Evolutionary conservation across 2,797 vertebrate genomes (phyloP), one percentile per base, ranked within the genome.

Genomic region (Girardinus metallicus): DNA sequence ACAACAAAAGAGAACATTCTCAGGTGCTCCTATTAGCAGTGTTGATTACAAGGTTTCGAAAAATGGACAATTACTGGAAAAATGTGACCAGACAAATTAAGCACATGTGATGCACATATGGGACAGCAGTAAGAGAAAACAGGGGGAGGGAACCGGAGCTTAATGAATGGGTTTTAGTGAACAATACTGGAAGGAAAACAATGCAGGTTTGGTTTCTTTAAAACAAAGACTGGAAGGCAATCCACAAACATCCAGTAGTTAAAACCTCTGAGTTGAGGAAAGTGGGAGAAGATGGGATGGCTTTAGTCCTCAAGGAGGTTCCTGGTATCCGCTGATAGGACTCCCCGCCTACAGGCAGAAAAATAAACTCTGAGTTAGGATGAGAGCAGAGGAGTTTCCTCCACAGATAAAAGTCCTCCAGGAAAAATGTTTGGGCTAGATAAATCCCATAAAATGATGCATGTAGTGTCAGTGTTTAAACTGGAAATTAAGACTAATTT

Each of bases 241-340:
- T 34, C 78, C 73, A 71, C 76, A 89, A 81, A 83, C 77, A 86
- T 70, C 47, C 18, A 51, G 82, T 53, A 43, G 60, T 81, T 78
- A 73, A 71, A 23, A 87, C 79, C 66, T 77, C 79, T 85, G 82
- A 81, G 81, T 76, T 53, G 79, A 73, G 83, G 77, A 82, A 86
- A 80, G 82, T 85, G 87, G 83, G 78, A 85, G 79, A 75, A 78
- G 80, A 80, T 81, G 76, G 86, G 81, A 83, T 76, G 74, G 83
- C 72, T 82, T 79, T 57, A 70, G 82, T 85, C 88, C 87, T 95
- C 95, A 95, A 18, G 94, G 95, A 84, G 95, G 94, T 87, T 94
- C 93, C 66, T 91, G 90, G 80, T 92, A 79, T 90, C 88, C 51
- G 62, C 87, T 82, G 62, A 93, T 82, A 12, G 82, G 72, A 51